Conservation (phyloP, 2,113 vertebrate species). For the Morone saxatilis region DNA sequence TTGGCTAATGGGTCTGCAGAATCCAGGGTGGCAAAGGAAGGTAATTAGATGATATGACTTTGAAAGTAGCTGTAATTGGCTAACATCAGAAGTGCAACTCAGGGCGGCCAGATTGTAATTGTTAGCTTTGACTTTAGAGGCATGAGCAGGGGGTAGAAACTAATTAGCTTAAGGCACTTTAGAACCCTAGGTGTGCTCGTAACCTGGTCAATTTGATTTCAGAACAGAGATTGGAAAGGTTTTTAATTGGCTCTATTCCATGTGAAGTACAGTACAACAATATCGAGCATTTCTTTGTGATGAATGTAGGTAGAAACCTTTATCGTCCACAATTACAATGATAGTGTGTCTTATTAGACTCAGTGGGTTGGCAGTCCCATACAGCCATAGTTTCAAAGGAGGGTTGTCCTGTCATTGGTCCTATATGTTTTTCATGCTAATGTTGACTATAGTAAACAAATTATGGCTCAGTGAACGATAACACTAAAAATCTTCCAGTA, state of each 20-base stretch:
- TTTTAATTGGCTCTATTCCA: conserved; percentile 56
- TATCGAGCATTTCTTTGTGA: conserved; percentile 1
- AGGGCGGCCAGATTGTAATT: conserved; percentile 40
- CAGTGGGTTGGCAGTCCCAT: not conserved
- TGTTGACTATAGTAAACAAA: conserved; percentile 4
- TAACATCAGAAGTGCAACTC: conserved; percentile 48
- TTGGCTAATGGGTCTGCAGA: conserved; percentile 52
- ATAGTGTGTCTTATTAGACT: conserved; percentile 14
- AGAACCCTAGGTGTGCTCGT: conserved; percentile 42
- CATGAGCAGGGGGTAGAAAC: conserved; percentile 31
- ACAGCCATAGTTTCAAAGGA: not conserved
- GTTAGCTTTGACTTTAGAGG: conserved; percentile 51
- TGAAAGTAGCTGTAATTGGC: conserved; percentile 65
- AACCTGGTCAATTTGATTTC: conserved; percentile 51
- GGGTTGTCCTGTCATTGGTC: not conserved
- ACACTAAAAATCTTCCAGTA: not conserved
- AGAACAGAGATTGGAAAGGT: conserved; percentile 47
- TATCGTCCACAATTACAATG: not conserved
- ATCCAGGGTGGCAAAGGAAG: conserved; percentile 28
- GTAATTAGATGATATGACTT: conserved; percentile 63
- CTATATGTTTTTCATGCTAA: not conserved
- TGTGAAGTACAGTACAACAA: not conserved
- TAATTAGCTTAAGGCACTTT: conserved; percentile 57
- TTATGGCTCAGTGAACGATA: not conserved
- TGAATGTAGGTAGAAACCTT: conserved; percentile 10